Conservation (phyloP, 2,888 invertebrate genomes). For the Polydesmus complanatus region DNA sequence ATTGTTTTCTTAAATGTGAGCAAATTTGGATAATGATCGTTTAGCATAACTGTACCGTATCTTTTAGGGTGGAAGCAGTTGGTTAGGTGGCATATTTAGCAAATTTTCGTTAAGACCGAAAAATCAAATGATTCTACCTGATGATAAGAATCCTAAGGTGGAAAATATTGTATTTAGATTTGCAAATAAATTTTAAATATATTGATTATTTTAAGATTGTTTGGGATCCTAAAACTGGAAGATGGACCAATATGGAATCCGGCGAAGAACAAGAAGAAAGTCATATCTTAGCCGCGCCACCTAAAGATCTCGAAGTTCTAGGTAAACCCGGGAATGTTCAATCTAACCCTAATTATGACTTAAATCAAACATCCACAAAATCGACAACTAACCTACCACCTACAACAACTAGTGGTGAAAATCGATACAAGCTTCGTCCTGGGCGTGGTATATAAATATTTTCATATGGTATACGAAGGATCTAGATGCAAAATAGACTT, state of each 20-base stretch:
- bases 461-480: no score
- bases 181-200: background rate
- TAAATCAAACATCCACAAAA: background rate
- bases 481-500: no score
- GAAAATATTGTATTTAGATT: background rate
- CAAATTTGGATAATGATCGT: background rate
- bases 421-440: conserved; percentile 21
- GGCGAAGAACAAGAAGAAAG: conserved; percentile 45
- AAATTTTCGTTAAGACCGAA: conserved; percentile 67
- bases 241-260: conserved; percentile 72
- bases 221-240: conserved; percentile 75
- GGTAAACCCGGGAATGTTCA: conserved; percentile 3
- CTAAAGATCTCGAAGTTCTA: conserved; percentile 46
- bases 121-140: conserved; percentile 91
- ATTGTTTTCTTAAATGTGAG: background rate
- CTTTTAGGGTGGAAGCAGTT: conserved; percentile 39
- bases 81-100: conserved; percentile 77
- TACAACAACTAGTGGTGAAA: conserved; percentile 19
- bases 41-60: no score
- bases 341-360: background rate
- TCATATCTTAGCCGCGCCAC: conserved; percentile 48
- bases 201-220: conserved; percentile 54
- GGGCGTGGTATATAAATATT: no score
- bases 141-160: conserved; percentile 81
- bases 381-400: background rate